Conservation (phyloP, 1,140 invertebrate species). For the Melanaphis sacchari region DNA sequence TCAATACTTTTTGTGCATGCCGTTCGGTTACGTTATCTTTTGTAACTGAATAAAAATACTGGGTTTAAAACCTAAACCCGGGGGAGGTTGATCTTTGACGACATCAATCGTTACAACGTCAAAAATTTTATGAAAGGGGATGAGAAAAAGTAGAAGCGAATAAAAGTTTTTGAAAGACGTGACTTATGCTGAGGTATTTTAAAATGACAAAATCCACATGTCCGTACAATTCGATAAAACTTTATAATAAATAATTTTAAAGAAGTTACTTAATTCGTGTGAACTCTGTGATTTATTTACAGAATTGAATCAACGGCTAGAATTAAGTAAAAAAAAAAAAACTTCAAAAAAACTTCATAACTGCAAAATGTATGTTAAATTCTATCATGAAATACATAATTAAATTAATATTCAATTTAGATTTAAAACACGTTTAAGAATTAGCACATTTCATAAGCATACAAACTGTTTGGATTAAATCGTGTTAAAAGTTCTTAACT, state of each 20-base stretch:
- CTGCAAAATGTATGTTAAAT: background rate
- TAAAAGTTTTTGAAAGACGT: constrained; percentile 45
- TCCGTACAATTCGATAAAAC: background rate
- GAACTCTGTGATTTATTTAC: background rate
- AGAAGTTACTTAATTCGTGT: background rate
- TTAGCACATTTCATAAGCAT: background rate
- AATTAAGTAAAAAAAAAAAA: background rate
- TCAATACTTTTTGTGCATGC: constrained; percentile 21
- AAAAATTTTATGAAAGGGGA: constrained; percentile 21
- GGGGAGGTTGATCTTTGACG: constrained; percentile 9
- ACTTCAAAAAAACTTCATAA: background rate
- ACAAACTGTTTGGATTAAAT: constrained; percentile 2
- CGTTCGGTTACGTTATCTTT: constrained; percentile 11
- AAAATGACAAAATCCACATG: constrained; percentile 21
- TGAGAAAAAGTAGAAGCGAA: background rate
- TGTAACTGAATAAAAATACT: constrained; percentile 23
- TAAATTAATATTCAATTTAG: constrained; percentile 19
- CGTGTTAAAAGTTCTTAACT: background rate
- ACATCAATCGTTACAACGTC: constrained; percentile 21
- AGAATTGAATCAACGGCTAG: background rate
- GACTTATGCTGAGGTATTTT: constrained; percentile 19
- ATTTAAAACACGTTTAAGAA: background rate
- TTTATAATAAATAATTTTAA: constrained; percentile 13
- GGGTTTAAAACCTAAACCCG: background rate
- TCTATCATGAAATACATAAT: background rate